These are phyloP conservation scores for Fulmarus glacialis DNA, from an alignment of 2,113 vertebrate species.

Conservation along the genomic window DNA sequence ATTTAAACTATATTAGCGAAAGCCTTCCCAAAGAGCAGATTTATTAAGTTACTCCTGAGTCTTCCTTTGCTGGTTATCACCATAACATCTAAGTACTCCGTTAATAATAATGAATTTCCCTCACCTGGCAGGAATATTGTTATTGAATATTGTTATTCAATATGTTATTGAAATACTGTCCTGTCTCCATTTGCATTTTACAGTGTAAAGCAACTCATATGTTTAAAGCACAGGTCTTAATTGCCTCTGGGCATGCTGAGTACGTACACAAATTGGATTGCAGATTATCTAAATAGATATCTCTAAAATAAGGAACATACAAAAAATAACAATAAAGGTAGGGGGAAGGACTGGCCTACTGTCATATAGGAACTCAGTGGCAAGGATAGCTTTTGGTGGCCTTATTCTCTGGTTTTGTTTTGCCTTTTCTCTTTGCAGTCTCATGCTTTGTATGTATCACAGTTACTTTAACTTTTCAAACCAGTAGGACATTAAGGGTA, in stretches of 20 bases:
- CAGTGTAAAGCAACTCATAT: not conserved
- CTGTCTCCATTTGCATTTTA: not conserved
- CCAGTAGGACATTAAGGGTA: not conserved
- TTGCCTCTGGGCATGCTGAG: fast-evolving
- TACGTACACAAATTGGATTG: not conserved
- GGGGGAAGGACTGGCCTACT: not conserved
- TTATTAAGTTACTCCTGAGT: not conserved
- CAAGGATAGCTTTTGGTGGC: not conserved
- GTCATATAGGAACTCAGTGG: not conserved
- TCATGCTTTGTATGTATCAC: not conserved
- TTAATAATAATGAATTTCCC: not conserved
- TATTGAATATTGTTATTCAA: too few relatives aligned
- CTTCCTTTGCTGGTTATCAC: not conserved
- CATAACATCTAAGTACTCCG: not conserved
- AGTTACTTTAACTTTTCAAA: not conserved
- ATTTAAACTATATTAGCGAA: not conserved
- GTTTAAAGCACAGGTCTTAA: not conserved
- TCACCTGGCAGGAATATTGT: not conserved
- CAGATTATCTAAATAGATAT: not conserved
- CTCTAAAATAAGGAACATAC: not conserved
- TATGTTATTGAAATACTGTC: not conserved
- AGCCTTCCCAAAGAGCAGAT: not conserved
- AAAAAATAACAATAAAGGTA: not conserved
- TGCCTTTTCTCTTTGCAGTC: not conserved
- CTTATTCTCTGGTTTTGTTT: not conserved